Conservation (phyloP, 2,797 vertebrate species). For the Sebastes taczanowskii region DNA sequence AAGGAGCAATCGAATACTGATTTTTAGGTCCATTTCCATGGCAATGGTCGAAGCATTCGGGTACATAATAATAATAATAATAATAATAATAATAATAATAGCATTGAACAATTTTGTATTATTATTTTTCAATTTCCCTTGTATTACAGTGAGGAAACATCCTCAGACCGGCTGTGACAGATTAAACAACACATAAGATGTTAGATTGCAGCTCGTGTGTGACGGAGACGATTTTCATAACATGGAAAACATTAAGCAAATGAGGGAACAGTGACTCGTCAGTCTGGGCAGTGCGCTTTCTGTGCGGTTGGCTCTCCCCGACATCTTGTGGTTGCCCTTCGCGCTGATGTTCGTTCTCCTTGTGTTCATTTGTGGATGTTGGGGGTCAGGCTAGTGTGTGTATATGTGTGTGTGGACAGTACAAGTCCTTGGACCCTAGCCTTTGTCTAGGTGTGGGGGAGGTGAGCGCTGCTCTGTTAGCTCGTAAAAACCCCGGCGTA, state of each 20-base stretch:
- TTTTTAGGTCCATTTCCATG: no score
- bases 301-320: conserved; percentile 25
- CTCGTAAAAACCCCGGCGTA: conserved; percentile 77
- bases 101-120: not conserved
- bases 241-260: conserved; percentile 63
- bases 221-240: conserved; percentile 52
- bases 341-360: conserved; percentile 37
- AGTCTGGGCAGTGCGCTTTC: conserved; percentile 9
- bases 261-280: conserved; percentile 36
- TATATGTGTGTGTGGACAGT: conserved; percentile 58
- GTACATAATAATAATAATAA: not conserved
- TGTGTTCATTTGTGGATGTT: conserved; percentile 47
- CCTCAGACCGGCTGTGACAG: not conserved
- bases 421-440: conserved; percentile 71
- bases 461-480: conserved; percentile 70
- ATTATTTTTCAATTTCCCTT: not conserved
- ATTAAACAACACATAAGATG: conserved; percentile 2
- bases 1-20: no score
- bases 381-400: conserved; percentile 45
- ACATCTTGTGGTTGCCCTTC: conserved; percentile 62
- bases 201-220: conserved; percentile 14
- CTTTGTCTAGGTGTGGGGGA: conserved; percentile 83
- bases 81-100: not conserved
- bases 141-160: not conserved
- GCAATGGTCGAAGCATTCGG: no score